Evolutionary conservation across 2,797 vertebrate species (phyloP), one percentile per base, ranked within the genome.

Genomic region (Betta splendens): DNA sequence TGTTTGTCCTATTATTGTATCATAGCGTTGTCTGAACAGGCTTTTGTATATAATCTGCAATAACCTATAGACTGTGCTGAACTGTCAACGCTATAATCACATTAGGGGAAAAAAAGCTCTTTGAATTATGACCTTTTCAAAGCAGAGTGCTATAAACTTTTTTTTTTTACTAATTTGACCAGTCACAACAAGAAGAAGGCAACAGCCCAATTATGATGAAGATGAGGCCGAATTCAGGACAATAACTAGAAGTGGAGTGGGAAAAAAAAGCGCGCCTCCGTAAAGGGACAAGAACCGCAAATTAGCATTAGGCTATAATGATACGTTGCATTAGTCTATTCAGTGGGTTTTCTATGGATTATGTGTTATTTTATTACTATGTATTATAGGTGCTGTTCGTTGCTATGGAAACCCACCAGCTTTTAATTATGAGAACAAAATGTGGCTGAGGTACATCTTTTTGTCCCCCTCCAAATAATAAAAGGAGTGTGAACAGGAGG

Each of bases 401-500:
- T 75, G 62, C 83, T 60, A 79, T 85, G 71, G 79, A 61, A 80
- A 84, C 67, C 52, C 44, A 69, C 45, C 59, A 58, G 55, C 40
- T 53, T 64, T 72, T 71, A 73, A 71, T 71, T 45, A 46, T 2
- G 32, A 66, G 62, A 49, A 35, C 35, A 67, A 64, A 61, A 59
- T 47, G 51, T 13, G 40, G 1, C 32, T 22, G 40, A 43, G 16
- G 26, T 26, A 25, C 43, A 7, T n/a, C n/a, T 1, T 8, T 32
- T 70, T 44, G 37, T 70, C 40, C 69, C 51, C 16, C 6, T 31
- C n/a, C 12, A 45, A 60, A 77, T 35, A 4, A 23, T 40, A 23
- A 44, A 36, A 23, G 21, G 26, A 61, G 32, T 1, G 37, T 9
- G 44, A 57, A 60, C 3, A 26, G 44, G 18, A 58, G 40, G 26